These are phyloP conservation scores for Takifugu rubripes DNA, from an alignment of 2,797 vertebrate genomes.

Conservation along the genomic window DNA sequence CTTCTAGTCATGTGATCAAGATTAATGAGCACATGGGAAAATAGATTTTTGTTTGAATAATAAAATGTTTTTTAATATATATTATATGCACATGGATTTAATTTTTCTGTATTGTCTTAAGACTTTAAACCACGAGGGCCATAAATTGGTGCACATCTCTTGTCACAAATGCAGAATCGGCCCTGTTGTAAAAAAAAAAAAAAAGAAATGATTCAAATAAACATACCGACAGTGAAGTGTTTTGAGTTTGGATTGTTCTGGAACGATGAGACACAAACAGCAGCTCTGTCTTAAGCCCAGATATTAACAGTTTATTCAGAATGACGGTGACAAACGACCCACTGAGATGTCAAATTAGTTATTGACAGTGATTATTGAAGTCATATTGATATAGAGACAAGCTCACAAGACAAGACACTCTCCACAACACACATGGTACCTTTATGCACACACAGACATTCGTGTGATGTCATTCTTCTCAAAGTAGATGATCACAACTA, in stretches of 20 bases:
- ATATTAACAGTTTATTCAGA: slow-evolving; percentile 40
- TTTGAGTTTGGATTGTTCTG: slow-evolving; percentile 29
- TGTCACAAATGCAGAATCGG: slow-evolving; percentile 36
- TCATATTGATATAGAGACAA: slow-evolving; percentile 11
- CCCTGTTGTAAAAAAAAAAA: slow-evolving; percentile 32
- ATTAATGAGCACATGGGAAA: slow-evolving; percentile 59
- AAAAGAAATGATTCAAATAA: slow-evolving; percentile 39
- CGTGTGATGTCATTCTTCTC: not conserved
- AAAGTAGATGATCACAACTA: not conserved
- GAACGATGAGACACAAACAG: slow-evolving; percentile 2
- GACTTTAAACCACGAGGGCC: slow-evolving; percentile 45
- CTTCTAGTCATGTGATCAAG: slow-evolving; percentile 47
- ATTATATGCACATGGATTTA: slow-evolving; percentile 58
- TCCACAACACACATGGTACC: slow-evolving; percentile 6
- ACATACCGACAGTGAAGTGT: slow-evolving; percentile 46
- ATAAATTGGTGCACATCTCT: slow-evolving; percentile 52
- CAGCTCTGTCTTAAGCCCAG: slow-evolving; percentile 8
- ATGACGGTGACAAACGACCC: slow-evolving; percentile 35
- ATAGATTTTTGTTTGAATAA: slow-evolving; percentile 43
- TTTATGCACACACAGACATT: not conserved
- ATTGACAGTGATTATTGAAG: not conserved
- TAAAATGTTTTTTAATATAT: slow-evolving; percentile 50
- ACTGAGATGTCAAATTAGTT: slow-evolving; percentile 8
- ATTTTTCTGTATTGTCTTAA: slow-evolving; percentile 64
- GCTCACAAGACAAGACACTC: slow-evolving; percentile 10